Evolutionary conservation across 1,140 invertebrate genomes (phyloP).

Genomic region (Venustaconcha ellipsiformis): DNA sequence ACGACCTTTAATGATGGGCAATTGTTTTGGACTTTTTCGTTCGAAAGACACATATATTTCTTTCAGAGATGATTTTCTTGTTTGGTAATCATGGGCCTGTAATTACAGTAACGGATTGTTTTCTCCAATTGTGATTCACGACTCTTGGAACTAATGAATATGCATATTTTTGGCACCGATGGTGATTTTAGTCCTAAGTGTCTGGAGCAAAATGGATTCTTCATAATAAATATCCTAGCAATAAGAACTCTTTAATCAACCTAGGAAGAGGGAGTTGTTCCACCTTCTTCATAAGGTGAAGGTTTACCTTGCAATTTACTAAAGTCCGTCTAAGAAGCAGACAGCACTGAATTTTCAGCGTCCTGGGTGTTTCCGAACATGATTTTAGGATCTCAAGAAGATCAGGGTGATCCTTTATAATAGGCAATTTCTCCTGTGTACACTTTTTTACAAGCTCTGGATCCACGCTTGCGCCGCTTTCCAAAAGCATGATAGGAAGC

Average conservation of each 20-base stretch:
- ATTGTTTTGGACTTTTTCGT: too few species aligned
- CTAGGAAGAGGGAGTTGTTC: slow-evolving; percentile 49
- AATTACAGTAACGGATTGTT: too few species aligned
- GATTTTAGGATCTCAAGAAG: slow-evolving; percentile 38
- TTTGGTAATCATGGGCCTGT: too few species aligned
- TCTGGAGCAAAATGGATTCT: too few species aligned
- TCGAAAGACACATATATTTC: too few species aligned
- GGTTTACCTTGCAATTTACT: slow-evolving; percentile 24
- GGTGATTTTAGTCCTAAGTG: too few species aligned
- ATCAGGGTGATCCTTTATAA: slow-evolving; percentile 40
- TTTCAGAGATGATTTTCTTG: too few species aligned
- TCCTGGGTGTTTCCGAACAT: slow-evolving; percentile 36
- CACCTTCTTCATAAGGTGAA: slow-evolving; percentile 51
- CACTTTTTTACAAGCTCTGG: slow-evolving; percentile 40
- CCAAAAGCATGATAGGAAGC: slow-evolving; percentile 47
- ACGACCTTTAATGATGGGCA: too few species aligned
- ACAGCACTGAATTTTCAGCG: slow-evolving; percentile 45
- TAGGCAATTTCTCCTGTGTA: slow-evolving; percentile 41
- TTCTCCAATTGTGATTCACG: too few species aligned
- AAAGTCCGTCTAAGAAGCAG: slow-evolving; percentile 45
- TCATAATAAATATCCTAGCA: slow-evolving; percentile 38
- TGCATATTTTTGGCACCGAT: too few species aligned
- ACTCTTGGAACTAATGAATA: too few species aligned
- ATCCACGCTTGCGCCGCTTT: slow-evolving; percentile 46
- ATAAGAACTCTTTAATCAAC: slow-evolving; percentile 51